Conservation (phyloP, 2,888 invertebrate genomes). For the Archips crataeganus region DNA sequence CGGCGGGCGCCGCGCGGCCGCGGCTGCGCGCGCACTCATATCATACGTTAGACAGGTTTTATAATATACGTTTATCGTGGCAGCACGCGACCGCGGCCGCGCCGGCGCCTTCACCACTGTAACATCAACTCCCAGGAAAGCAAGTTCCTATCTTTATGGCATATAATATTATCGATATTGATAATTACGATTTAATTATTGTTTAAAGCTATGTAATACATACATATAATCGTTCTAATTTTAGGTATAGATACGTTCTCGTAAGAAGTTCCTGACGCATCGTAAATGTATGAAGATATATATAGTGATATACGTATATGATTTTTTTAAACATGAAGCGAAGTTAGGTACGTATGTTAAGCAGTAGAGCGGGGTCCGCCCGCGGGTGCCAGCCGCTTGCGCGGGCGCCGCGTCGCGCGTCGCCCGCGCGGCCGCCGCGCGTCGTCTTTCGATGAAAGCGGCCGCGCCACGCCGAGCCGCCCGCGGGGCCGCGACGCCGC, state of each 20-base stretch:
- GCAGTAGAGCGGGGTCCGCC: conserved; percentile 84
- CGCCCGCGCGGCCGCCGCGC: conserved; percentile 10
- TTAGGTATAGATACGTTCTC: conserved; percentile 86
- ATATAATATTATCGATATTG: conserved; percentile 87
- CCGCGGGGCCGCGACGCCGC: conserved; percentile 81
- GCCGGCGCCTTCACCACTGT: conserved; percentile 73
- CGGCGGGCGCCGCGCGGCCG: conserved; percentile 74
- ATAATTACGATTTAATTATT: conserved; percentile 87
- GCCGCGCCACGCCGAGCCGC: conserved; percentile 54
- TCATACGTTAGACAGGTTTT: conserved; percentile 86
- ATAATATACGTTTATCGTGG: conserved; percentile 84
- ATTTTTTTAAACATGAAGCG: conserved; percentile 85
- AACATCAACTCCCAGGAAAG: conserved; percentile 86
- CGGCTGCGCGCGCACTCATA: conserved; percentile 78
- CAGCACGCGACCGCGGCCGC: conserved; percentile 74
- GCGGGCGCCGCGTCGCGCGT: conserved; percentile 13
- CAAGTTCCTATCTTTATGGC: conserved; percentile 87
- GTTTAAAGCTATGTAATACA: conserved; percentile 87
- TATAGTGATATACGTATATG: conserved; percentile 85
- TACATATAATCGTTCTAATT: conserved; percentile 87
- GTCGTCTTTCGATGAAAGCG: conserved; percentile 42
- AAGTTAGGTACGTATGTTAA: conserved; percentile 85
- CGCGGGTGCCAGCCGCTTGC: conserved; percentile 61
- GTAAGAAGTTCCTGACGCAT: conserved; percentile 87
- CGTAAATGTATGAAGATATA: conserved; percentile 86